These are phyloP conservation scores for Cydia strobilella DNA, from an alignment of 1,140 invertebrate species.

Conservation along the genomic window DNA sequence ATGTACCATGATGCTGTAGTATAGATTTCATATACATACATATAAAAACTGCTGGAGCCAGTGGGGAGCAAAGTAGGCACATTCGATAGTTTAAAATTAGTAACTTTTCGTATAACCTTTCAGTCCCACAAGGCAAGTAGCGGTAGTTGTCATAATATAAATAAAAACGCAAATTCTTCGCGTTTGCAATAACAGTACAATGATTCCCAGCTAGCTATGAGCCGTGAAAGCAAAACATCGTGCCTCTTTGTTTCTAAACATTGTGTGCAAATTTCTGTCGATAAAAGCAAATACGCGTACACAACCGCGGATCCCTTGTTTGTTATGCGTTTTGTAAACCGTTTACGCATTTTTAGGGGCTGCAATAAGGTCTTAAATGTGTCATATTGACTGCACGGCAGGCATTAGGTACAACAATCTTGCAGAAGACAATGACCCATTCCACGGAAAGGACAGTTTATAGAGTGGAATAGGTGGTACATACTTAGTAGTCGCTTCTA, in stretches of 20 bases:
- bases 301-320: conserved; percentile 30
- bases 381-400: background rate
- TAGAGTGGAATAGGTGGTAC: no score
- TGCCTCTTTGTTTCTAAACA: conserved; percentile 67
- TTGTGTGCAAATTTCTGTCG: conserved; percentile 71
- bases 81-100: background rate
- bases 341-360: conserved; percentile 7
- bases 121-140: background rate
- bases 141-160: conserved; percentile 33
- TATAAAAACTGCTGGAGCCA: no score
- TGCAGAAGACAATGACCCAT: background rate
- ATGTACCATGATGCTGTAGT: no score
- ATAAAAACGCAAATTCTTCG: conserved; percentile 43
- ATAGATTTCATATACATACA: no score
- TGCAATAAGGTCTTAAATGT: background rate
- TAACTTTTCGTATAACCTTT: background rate
- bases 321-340: conserved; percentile 19
- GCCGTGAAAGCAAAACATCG: conserved; percentile 63
- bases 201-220: conserved; percentile 51
- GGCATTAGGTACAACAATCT: conserved; percentile 7
- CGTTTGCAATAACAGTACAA: conserved; percentile 45
- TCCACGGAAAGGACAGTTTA: background rate
- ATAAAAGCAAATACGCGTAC: conserved; percentile 60
- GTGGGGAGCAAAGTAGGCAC: no score
- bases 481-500: background rate